Base-by-base conservation (phyloP, 2,888 invertebrate species). In the Crocallis elinguaria region DNA sequence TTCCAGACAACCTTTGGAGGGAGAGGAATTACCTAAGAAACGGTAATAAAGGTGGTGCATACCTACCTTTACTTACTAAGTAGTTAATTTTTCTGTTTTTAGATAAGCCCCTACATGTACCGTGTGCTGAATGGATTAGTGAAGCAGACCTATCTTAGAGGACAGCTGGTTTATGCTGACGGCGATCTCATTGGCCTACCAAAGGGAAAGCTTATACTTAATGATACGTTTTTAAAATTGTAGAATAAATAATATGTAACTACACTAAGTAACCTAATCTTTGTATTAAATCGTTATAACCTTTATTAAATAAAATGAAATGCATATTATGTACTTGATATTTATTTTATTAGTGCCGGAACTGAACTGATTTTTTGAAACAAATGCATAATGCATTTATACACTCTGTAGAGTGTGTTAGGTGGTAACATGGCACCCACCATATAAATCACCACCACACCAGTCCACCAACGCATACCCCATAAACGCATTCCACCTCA, bases 21-120 rank as follows among this genome's bases (percentile, higher is more conserved):
- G n/a, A n/a, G n/a, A n/a, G n/a, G n/a, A n/a, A 9, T 14, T 19
- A 23, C 6, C 0, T 11, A 37, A 8, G 6, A 11, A 23, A 3
- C 7, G 1, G 7, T 23, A 23, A 3, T 23, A 8, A 23, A 7
- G 23, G n/a, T n/a, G n/a, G n/a, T n/a, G n/a, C n/a, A n/a, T 23
- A 23, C 23, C 23, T 23, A 5, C 8, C 23, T 27, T 27, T 9
- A 3, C n/a, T 9, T 2, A 27, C 3, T n/a, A n/a, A 9, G n/a
- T n/a, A n/a, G 27, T 27, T 35, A 21, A 64, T 61, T 0, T 2
- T 16, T n/a, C 1, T 16, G 65, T 59, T 52, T 84, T 85, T 16
- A 94, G 93, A 81, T 94, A 19, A 94, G 93, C 49, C 95, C 95
- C 0, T 95, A 95, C 69, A 85, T 93, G 75, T 92, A 93, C 33